Evolutionary conservation across 2,888 invertebrate genomes (phyloP).

Genomic region (Coleophora deauratella): DNA sequence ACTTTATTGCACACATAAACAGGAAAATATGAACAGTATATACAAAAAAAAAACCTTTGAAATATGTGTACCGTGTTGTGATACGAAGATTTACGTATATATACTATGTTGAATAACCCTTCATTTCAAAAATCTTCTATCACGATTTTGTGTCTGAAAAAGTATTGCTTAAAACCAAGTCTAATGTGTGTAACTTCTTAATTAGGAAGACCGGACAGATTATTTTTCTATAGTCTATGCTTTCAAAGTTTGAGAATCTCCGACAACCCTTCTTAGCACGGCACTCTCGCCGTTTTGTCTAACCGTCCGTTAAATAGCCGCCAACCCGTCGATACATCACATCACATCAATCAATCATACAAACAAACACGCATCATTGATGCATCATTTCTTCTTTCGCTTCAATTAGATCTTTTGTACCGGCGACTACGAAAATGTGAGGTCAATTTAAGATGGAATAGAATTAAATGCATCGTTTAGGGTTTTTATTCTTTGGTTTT

Average conservation of each 20-base stretch:
- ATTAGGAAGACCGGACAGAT: no score
- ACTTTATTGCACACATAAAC: no score
- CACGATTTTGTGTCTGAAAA: no score
- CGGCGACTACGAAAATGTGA: slow-evolving; percentile 37
- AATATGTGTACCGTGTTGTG: no score
- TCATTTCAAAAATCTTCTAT: no score
- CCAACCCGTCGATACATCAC: slow-evolving; percentile 52
- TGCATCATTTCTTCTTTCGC: slow-evolving; percentile 53
- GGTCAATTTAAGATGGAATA: slow-evolving; percentile 40
- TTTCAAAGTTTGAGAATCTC: slow-evolving; percentile 41
- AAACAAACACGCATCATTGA: slow-evolving; percentile 45
- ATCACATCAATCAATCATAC: slow-evolving; percentile 9
- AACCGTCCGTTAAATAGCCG: slow-evolving; percentile 69
- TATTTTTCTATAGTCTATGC: no score
- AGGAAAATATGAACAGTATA: no score
- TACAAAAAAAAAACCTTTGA: no score
- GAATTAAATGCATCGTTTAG: slow-evolving; percentile 63
- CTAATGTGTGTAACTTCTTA: no score
- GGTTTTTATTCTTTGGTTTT: slow-evolving; percentile 30
- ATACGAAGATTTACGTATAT: no score
- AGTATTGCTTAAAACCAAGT: no score
- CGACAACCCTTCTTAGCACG: neutral
- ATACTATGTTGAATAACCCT: no score
- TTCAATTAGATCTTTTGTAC: slow-evolving; percentile 72
- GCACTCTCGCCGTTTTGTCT: slow-evolving; percentile 61